Conservation (phyloP, 1,140 invertebrate species). For the Drosophila lacteicornis region DNA sequence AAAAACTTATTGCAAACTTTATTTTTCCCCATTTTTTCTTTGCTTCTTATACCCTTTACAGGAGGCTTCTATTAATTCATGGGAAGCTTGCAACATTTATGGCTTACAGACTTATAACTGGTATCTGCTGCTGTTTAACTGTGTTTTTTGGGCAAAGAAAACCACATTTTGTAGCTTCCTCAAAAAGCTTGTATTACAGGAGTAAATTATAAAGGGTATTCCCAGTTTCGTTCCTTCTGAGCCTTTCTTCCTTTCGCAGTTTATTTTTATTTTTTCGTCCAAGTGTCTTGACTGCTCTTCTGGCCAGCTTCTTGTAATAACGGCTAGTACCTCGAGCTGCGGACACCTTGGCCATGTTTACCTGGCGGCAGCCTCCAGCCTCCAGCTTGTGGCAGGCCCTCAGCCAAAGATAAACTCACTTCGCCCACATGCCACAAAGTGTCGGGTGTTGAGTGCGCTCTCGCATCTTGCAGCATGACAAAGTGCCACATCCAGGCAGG, state of each 20-base stretch:
- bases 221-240: neutral
- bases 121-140: neutral
- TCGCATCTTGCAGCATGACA: constrained; percentile 38
- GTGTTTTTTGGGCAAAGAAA: neutral
- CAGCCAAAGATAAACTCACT: constrained; percentile 20
- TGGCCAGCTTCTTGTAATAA: constrained; percentile 48
- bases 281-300: constrained; percentile 4
- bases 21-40: constrained; percentile 27
- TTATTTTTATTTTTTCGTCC: neutral
- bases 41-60: constrained; percentile 24
- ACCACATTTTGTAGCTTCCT: no score
- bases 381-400: constrained; percentile 11
- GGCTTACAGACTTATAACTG: no score
- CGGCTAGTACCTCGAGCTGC: constrained; percentile 25
- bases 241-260: constrained; percentile 5
- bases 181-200: no score
- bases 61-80: constrained; percentile 2
- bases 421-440: constrained; percentile 48
- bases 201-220: constrained; percentile 4
- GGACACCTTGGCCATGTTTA: constrained; percentile 52
- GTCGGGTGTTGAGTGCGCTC: constrained; percentile 34
- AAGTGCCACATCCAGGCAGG: constrained; percentile 16
- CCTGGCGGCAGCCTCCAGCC: constrained; percentile 15
- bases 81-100: constrained; percentile 3
- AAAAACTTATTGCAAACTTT: constrained; percentile 55